Base-by-base conservation (phyloP, 92 coral and sea anemone genomes). In the Actinostola sp. region DNA sequence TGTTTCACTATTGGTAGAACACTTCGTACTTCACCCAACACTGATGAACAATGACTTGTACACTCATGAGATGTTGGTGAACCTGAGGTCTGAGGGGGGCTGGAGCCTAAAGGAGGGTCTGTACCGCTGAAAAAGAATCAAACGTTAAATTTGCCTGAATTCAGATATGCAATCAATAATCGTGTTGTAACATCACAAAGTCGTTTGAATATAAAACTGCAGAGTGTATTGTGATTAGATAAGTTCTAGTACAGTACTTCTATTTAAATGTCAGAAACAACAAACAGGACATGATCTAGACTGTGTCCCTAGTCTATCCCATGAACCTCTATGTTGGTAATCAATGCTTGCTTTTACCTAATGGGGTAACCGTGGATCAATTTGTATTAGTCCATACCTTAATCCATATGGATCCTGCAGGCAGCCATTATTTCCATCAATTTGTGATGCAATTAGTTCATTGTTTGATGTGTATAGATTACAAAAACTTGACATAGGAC, bases 1-100 rank as follows among this genome's bases (percentile, higher is more conserved):
- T 78, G 77, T 71, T 92, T 90, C 56, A 83, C 45, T 49, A 92
- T 76, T 24, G 97, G 92, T 61, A 87, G 57, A 26, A 88, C 92
- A 69, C 98, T 85, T 28, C 55, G 75, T 13, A 79, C 26, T 15
- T 48, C 34, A 30, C 30, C 48, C 15, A 46, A 25, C 21, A 50
- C 50, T 28, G 58, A 54, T 14, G 23, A 48, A 26, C 53, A 28
- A 3, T 44, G 53, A 63, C 62, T 52, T 36, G 86, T 79, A 35
- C 71, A 54, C 8, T 79, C 64, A 17, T 64, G 74, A 25, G 85
- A 66, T 17, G 89, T 71, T 32, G 76, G 61, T 0, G 78, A 84
- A 16, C 46, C 32, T 56, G 60, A 72, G 54, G 35, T 62, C 60
- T 63, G 82, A 54, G 75, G 63, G 38, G 38, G 82, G 63, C 30